These are phyloP conservation scores for Lichenostomus cassidix DNA, from an alignment of 2,113 vertebrate genomes.

Conservation along the genomic window DNA sequence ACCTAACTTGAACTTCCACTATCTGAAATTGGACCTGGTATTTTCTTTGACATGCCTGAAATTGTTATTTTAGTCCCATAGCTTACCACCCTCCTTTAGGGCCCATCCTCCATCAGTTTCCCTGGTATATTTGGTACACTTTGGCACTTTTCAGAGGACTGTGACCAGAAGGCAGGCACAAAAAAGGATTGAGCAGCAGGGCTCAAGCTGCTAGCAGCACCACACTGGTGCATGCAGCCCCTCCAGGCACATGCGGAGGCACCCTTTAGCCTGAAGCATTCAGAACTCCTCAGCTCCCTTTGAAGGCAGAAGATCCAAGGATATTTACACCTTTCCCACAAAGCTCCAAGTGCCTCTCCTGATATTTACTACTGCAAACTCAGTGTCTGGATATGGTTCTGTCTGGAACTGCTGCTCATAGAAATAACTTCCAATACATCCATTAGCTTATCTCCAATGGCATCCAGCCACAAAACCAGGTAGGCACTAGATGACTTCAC, in stretches of 20 bases:
- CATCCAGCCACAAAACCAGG: background rate
- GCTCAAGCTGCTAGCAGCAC: background rate
- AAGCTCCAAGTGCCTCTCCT: background rate
- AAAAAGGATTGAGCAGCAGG: background rate
- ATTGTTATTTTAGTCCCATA: background rate
- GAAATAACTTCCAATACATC: background rate
- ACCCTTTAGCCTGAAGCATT: background rate
- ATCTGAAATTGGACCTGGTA: background rate
- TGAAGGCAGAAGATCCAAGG: background rate
- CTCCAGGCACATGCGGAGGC: background rate
- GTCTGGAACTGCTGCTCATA: background rate
- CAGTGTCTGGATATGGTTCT: background rate
- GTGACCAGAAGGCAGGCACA: background rate
- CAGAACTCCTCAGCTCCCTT: background rate
- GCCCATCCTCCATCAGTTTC: background rate
- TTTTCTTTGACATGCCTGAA: background rate
- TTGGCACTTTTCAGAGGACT: background rate
- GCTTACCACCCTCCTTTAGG: background rate
- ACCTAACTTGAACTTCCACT: background rate
- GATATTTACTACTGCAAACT: background rate
- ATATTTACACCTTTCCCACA: background rate
- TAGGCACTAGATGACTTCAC: background rate
- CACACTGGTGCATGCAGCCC: fast-evolving
- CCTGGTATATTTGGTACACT: background rate
- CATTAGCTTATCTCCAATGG: background rate